These are phyloP conservation scores for Gymnobelideus leadbeateri DNA, from an alignment of 2,113 vertebrate species.

Conservation along the genomic window DNA sequence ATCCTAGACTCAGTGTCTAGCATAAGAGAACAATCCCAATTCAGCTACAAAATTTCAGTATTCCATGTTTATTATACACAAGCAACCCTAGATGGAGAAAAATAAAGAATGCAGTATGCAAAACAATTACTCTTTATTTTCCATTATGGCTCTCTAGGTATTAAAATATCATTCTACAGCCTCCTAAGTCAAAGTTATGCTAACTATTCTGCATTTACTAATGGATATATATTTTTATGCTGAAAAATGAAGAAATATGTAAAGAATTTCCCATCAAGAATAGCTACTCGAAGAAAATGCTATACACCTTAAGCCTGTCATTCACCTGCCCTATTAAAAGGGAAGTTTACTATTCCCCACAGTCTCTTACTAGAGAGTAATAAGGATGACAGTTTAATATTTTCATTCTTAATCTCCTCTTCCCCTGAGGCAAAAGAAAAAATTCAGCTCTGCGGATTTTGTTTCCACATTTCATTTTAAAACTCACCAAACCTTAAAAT, in stretches of 20 bases:
- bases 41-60: constrained; percentile 71
- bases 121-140: constrained; percentile 70
- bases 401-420: constrained; percentile 57
- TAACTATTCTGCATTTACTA: constrained; percentile 60
- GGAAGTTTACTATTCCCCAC: constrained; percentile 36
- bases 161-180: constrained; percentile 54
- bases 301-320: constrained; percentile 60
- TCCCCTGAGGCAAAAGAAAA: constrained; percentile 11
- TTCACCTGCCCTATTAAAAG: constrained; percentile 44
- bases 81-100: constrained; percentile 55
- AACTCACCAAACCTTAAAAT: constrained; percentile 37
- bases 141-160: constrained; percentile 50
- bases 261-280: constrained; percentile 64
- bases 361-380: constrained; percentile 38
- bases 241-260: constrained; percentile 70
- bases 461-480: constrained; percentile 6
- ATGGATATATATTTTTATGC: constrained; percentile 62
- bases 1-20: constrained; percentile 46
- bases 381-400: constrained; percentile 42
- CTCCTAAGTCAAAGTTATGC: constrained; percentile 12
- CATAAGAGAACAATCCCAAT: constrained; percentile 60
- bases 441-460: constrained; percentile 32
- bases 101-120: constrained; percentile 11
- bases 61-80: constrained; percentile 69
- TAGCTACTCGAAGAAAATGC: constrained; percentile 52